Evolutionary conservation across 2,113 vertebrate species (phyloP).

Genomic region (Ameiurus melas): DNA sequence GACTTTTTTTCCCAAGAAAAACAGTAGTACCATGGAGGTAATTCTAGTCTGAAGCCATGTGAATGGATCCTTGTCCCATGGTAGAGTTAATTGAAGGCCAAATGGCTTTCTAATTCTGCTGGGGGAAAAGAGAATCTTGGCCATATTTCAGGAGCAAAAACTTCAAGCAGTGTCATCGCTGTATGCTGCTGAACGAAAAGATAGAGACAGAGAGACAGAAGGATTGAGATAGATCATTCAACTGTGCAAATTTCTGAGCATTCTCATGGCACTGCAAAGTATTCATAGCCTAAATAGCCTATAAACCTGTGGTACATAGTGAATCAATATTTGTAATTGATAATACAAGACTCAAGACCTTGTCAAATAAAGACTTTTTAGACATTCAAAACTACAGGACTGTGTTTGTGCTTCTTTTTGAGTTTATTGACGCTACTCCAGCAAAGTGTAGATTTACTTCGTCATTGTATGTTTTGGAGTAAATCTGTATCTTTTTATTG

Average conservation of each 20-base stretch:
- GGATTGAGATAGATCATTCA: not conserved
- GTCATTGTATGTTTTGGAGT: too few relatives aligned
- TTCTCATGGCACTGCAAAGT: not conserved
- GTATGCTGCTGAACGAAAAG: constrained; percentile 42
- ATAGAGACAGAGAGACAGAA: constrained; percentile 24
- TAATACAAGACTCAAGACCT: constrained; percentile 16
- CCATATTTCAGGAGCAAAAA: constrained; percentile 48
- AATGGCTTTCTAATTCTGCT: constrained; percentile 54
- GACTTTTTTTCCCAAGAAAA: constrained; percentile 52
- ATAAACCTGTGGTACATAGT: not conserved
- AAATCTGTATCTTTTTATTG: too few relatives aligned
- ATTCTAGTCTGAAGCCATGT: constrained; percentile 47
- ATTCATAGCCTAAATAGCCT: not conserved
- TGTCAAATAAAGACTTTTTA: constrained; percentile 18
- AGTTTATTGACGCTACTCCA: too few relatives aligned
- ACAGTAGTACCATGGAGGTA: constrained; percentile 38
- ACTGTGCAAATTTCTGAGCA: not conserved
- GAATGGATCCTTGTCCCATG: constrained; percentile 50
- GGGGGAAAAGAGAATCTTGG: constrained; percentile 40
- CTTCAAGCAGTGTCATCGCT: constrained; percentile 46
- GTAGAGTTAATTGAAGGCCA: constrained; percentile 52
- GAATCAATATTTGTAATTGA: not conserved
- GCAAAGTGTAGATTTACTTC: too few relatives aligned
- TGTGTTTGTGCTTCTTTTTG: too few relatives aligned
- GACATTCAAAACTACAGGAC: too few relatives aligned